phyloP scores from a whole-genome alignment of 2,113 vertebrate genomes.

The Uropsilus gracilis region DNA sequence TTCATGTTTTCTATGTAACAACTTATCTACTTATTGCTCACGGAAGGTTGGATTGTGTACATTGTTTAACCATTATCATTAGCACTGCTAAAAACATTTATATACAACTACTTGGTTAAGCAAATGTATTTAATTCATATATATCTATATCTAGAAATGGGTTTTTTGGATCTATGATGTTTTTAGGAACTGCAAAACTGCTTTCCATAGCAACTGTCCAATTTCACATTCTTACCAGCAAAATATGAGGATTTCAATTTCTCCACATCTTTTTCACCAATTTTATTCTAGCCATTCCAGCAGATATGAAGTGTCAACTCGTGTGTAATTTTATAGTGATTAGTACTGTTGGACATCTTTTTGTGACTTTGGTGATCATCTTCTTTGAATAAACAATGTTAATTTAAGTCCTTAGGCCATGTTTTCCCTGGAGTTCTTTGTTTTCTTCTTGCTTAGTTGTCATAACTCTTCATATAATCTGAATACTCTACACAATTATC shows the following conservation, averaged over 20 bases:
- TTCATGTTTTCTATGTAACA: no score
- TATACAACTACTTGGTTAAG: neutral
- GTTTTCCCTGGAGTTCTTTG: neutral
- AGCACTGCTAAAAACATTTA: neutral
- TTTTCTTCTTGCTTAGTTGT: neutral
- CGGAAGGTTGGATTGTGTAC: neutral
- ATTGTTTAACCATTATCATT: neutral
- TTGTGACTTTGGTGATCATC: neutral
- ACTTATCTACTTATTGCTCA: neutral
- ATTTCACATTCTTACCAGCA: neutral
- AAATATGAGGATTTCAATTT: neutral
- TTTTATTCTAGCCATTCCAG: neutral
- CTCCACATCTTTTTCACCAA: neutral
- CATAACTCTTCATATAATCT: neutral
- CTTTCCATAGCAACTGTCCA: neutral
- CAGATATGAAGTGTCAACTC: neutral
- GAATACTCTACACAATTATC: neutral
- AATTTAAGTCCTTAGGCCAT: neutral
- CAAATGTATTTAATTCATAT: neutral
- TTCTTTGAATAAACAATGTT: neutral
- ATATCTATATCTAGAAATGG: neutral
- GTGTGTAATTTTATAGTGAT: neutral
- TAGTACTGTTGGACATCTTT: neutral
- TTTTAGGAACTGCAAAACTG: no score
- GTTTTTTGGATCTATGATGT: neutral